A percentile compares a stretch with the other conserved stretches of the same genome.
Evolutionary conservation across 2,797 vertebrate species (phyloP).

Genomic region (Vespertilio murinus): DNA sequence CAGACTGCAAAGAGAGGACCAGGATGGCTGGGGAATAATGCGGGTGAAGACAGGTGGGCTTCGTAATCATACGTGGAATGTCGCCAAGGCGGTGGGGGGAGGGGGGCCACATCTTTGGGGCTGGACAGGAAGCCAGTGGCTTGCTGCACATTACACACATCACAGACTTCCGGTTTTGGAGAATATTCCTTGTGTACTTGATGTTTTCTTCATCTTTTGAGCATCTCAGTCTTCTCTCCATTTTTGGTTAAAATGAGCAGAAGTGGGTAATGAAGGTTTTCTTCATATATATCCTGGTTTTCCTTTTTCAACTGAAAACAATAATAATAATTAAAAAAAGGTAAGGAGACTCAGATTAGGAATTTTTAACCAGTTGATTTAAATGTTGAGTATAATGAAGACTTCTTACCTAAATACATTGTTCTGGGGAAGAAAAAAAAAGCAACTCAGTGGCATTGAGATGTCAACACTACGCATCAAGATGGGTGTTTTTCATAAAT

Average conservation of each 20-base stretch:
- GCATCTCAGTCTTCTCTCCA: conserved; percentile 76
- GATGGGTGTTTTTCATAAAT: neutral
- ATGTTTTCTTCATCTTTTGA: conserved; percentile 9
- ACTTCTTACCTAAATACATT: conserved; percentile 50
- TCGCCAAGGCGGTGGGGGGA: neutral
- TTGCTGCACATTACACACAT: neutral
- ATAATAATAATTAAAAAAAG: conserved; percentile 40
- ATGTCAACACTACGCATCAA: neutral
- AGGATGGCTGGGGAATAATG: neutral
- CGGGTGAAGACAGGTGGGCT: neutral
- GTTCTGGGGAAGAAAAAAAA: neutral
- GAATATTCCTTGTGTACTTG: neutral
- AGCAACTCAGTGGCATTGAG: neutral
- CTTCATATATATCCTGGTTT: conserved; percentile 92
- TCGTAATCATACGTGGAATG: neutral
- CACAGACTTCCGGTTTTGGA: neutral
- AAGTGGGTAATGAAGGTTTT: conserved; percentile 96
- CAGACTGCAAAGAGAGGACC: neutral
- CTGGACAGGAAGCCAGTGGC: neutral
- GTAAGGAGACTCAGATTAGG: conserved; percentile 67
- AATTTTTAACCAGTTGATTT: conserved; percentile 62
- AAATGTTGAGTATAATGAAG: conserved; percentile 23
- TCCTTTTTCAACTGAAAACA: conserved; percentile 92
- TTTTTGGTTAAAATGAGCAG: conserved; percentile 91
- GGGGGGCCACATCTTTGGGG: too few relatives aligned